These are phyloP conservation scores for Monopis laevigella DNA, from an alignment of 2,888 invertebrate genomes.

Conservation along the genomic window DNA sequence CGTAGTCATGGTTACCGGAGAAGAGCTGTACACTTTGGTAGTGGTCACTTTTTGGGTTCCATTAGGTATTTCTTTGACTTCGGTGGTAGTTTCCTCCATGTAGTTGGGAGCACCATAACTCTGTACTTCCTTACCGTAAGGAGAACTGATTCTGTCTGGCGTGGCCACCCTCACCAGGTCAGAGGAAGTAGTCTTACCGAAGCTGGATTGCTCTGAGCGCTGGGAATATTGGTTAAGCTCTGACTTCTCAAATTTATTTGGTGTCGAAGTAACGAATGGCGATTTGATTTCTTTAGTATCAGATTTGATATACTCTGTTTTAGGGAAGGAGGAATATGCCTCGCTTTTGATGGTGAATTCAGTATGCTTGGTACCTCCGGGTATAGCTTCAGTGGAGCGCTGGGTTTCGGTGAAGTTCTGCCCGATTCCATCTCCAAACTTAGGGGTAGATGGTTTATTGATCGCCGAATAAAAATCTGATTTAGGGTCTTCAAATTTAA, in stretches of 20 bases:
- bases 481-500: conserved; percentile 50
- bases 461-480: conserved; percentile 52
- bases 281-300: conserved; percentile 45
- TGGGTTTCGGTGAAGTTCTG: conserved; percentile 53
- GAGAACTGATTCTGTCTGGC: conserved; percentile 50
- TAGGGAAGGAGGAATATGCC: conserved; percentile 49
- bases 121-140: conserved; percentile 48
- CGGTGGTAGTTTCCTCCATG: conserved; percentile 59
- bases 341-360: conserved; percentile 50
- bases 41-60: conserved; percentile 66
- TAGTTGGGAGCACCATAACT: conserved; percentile 53
- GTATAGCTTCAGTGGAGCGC: conserved; percentile 51
- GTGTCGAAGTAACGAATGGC: conserved; percentile 48
- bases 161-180: conserved; percentile 49
- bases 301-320: conserved; percentile 41
- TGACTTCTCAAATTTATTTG: conserved; percentile 37
- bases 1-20: conserved; percentile 59
- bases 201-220: no score
- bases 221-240: conserved; percentile 26
- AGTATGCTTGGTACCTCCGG: conserved; percentile 51
- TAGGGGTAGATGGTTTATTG: conserved; percentile 34
- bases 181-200: conserved; percentile 29
- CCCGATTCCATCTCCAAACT: conserved; percentile 42
- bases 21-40: conserved; percentile 66
- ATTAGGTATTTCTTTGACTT: conserved; percentile 63